Percentiles rank a stretch among this genome's conserved stretches.
phyloP scores from a whole-genome alignment of 2,797 vertebrate species.

The Enteromius paludinosus region DNA sequence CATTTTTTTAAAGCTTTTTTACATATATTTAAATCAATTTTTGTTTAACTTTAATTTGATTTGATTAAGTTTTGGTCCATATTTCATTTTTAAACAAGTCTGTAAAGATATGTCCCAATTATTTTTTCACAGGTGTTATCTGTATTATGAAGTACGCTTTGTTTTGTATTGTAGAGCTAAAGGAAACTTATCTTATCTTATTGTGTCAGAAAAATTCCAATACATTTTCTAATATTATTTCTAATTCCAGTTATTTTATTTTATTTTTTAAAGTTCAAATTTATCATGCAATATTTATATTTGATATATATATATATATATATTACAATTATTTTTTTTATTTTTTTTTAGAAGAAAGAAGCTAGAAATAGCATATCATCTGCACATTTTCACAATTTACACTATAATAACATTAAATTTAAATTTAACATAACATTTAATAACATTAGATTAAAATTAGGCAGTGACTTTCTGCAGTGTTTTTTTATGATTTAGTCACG shows the following conservation, averaged over 20 bases:
- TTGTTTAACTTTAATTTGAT: not conserved
- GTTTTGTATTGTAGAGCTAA: not conserved
- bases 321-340: too few relatives aligned
- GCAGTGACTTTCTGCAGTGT: not conserved
- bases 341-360: not conserved
- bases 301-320: too few relatives aligned
- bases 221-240: not conserved
- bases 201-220: not conserved
- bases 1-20: too few relatives aligned
- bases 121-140: not conserved
- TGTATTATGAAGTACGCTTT: not conserved
- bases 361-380: not conserved
- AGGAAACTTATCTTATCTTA: not conserved
- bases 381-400: not conserved
- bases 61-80: not conserved
- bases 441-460: too few relatives aligned
- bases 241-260: not conserved
- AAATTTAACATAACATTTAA: too few relatives aligned
- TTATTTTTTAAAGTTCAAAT: not conserved
- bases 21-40: not conserved
- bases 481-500: not conserved
- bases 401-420: not conserved
- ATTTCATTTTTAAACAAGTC: not conserved
- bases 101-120: not conserved
- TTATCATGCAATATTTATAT: not conserved